Evolutionary conservation across 2,797 vertebrate species (phyloP), one percentile per base, ranked within the genome.

Genomic region (Apogon talboti): DNA sequence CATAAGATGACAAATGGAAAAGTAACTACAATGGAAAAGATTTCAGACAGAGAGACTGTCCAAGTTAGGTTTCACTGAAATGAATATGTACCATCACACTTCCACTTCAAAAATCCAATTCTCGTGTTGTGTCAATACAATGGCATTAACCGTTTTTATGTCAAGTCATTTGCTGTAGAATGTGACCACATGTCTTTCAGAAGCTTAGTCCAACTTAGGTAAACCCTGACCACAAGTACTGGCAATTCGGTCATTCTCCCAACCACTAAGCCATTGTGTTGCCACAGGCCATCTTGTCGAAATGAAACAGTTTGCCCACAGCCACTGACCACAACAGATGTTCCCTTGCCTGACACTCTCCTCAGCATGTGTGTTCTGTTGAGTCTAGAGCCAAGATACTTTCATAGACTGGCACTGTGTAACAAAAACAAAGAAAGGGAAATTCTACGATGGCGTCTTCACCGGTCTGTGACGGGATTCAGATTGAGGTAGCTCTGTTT

Each of bases 321-420:
- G 83, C 84, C 90, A 74, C 82, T 76, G 89, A 90, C 89, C 89
- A 88, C 91, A 90, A 87, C 91, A 92, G 89, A 91, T 91, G 90
- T 92, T 90, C 76, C 74, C 43, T 66, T 57, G 81, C 86, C 81
- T 64, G 79, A 68, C 68, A 40, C 83, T 85, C 89, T 85, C 76
- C 78, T 76, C 85, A 73, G 83, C 87, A 88, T 90, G 89, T 89
- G 88, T 88, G 87, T 90, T 89, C 85, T 89, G 88, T 92, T 91
- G 87, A 91, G 88, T 89, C 88, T 89, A 84, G 71, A 82, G 90
- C 90, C 84, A 90, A 88, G 81, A 82, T 76, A 85, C 79, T 89
- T 77, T 86, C 80, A 86, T 67, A 86, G 80, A 84, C 88, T 86
- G 84, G 88, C 85, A 87, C 84, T 76, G 84, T 4, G 46, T 71